A percentile compares a stretch with the other conserved stretches of the same genome.
Evolutionary conservation across 2,888 invertebrate species (phyloP).

Genomic region (Aphidoletes aphidimyza): DNA sequence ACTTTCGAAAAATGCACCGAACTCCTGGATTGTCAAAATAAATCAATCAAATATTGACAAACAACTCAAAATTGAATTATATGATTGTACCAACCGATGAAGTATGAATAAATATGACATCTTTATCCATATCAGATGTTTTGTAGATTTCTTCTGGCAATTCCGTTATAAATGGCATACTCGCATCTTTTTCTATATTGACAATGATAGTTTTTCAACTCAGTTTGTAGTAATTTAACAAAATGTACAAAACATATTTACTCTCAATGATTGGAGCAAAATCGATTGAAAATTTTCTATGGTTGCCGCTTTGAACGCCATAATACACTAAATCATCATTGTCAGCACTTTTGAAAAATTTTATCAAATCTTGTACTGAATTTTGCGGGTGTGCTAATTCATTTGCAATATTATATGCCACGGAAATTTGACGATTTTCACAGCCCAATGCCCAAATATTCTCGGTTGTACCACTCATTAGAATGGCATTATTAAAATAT

Average conservation of each 20-base stretch:
- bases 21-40: too few relatives aligned
- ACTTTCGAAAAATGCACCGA: too few relatives aligned
- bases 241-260: too few relatives aligned
- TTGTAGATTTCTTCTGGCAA: background rate
- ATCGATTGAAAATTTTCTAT: background rate
- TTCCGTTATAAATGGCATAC: too few relatives aligned
- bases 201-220: too few relatives aligned
- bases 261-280: slow-evolving; percentile 14
- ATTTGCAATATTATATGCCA: background rate
- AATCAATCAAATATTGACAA: too few relatives aligned
- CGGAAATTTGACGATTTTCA: background rate
- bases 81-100: too few relatives aligned
- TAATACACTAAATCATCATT: background rate
- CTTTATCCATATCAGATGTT: background rate
- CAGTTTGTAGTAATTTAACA: too few relatives aligned
- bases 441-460: background rate
- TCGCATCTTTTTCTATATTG: too few relatives aligned
- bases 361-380: background rate
- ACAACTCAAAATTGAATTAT: too few relatives aligned
- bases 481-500: slow-evolving; percentile 1
- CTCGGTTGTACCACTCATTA: slow-evolving; percentile 19
- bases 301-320: too few relatives aligned
- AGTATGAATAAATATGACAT: too few relatives aligned
- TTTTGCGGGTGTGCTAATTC: background rate
- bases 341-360: background rate